These are phyloP conservation scores for Hydrocynus forskahlii DNA, from an alignment of 2,797 vertebrate species.

Conservation along the genomic window DNA sequence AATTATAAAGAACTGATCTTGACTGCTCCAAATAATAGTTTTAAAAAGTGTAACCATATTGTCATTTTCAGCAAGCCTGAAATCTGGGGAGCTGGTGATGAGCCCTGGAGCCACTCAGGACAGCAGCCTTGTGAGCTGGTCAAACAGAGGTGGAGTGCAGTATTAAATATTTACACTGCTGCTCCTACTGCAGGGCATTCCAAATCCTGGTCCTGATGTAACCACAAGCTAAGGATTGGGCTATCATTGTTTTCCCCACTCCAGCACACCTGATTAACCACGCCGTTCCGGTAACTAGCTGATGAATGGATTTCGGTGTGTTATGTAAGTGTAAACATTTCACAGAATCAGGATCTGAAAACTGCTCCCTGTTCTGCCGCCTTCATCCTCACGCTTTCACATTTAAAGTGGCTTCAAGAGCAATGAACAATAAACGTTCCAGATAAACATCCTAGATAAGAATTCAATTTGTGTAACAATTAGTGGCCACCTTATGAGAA, in stretches of 20 bases:
- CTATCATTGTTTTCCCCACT: neutral
- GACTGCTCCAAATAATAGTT: no score
- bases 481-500: no score
- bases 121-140: neutral
- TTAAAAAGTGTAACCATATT: neutral
- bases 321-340: neutral
- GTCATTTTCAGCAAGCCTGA: neutral
- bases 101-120: neutral
- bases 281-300: neutral
- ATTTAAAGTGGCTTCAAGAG: no score
- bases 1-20: no score
- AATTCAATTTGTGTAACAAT: no score
- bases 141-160: neutral
- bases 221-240: neutral
- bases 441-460: no score
- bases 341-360: neutral
- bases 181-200: neutral
- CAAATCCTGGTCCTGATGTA: neutral
- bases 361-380: neutral
- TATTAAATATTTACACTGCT: neutral
- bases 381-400: no score
- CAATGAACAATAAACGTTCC: no score
- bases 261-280: neutral
- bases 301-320: neutral
- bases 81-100: neutral